A percentile compares a stretch with the other conserved stretches of the same genome.
These are phyloP conservation scores for Hirundichthys speculiger DNA, from an alignment of 2,113 vertebrate genomes.

Conservation along the genomic window DNA sequence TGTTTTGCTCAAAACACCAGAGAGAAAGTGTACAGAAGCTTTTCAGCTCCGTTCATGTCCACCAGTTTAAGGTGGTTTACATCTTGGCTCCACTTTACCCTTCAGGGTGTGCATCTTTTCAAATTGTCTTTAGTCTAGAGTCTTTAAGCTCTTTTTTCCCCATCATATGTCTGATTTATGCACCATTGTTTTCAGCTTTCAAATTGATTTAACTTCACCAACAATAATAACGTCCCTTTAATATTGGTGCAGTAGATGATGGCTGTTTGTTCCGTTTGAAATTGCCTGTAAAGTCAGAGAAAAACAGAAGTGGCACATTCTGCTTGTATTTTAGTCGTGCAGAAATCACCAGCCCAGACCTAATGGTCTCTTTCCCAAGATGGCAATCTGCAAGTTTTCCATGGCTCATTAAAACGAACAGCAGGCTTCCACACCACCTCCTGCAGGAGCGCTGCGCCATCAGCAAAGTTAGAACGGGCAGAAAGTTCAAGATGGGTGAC, in stretches of 20 bases:
- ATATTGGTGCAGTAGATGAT: background rate
- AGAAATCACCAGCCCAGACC: conserved; percentile 28
- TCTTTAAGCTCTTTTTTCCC: too few relatives aligned
- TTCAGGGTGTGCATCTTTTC: too few relatives aligned
- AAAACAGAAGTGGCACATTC: background rate
- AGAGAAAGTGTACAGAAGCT: too few relatives aligned
- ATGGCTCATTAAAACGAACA: conserved; percentile 39
- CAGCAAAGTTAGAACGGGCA: background rate
- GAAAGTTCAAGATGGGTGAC: background rate
- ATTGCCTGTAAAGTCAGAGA: background rate
- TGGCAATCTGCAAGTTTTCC: conserved; percentile 21
- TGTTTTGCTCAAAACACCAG: too few relatives aligned
- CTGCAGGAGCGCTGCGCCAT: background rate
- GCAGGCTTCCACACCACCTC: conserved; percentile 34
- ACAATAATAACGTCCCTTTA: background rate
- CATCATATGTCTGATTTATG: too few relatives aligned
- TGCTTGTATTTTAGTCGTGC: conserved; percentile 6
- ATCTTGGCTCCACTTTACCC: too few relatives aligned
- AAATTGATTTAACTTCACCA: background rate
- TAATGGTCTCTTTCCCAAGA: conserved; percentile 29
- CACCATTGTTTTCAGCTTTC: too few relatives aligned
- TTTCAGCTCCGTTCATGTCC: too few relatives aligned
- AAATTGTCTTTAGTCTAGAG: too few relatives aligned
- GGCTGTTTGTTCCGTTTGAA: background rate
- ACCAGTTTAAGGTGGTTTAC: too few relatives aligned